Conservation (phyloP, 2,888 invertebrate genomes). For the Morinoia aosen region DNA sequence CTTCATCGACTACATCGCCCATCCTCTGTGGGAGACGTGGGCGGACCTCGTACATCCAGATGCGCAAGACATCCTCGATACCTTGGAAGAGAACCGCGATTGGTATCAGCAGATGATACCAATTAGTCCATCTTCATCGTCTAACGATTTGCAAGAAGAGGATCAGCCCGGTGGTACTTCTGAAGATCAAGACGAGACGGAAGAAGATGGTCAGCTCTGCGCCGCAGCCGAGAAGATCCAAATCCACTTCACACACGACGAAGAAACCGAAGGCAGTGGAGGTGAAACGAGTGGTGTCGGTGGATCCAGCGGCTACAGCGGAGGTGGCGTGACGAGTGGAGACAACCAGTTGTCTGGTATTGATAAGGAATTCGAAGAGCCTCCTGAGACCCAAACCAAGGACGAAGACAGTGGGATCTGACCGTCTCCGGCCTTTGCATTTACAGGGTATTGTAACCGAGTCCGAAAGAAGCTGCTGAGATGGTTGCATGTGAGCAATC, state of each 20-base stretch:
- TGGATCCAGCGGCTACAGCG: constrained; percentile 48
- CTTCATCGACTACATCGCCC: constrained; percentile 99
- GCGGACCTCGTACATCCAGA: constrained; percentile 99
- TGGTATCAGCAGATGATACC: constrained; percentile 96
- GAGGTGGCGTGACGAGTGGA: constrained; percentile 19
- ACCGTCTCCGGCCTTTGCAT: constrained; percentile 62
- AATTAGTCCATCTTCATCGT: constrained; percentile 80
- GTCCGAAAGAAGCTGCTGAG: constrained; percentile 65
- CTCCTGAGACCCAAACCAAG: constrained; percentile 45
- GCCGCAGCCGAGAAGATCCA: constrained; percentile 66
- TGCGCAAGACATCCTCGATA: constrained; percentile 97
- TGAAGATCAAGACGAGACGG: constrained; percentile 55
- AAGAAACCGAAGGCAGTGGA: constrained; percentile 61
- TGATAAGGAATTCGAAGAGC: constrained; percentile 44
- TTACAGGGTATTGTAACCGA: constrained; percentile 66
- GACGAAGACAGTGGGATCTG: constrained; percentile 56
- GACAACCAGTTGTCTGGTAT: neutral
- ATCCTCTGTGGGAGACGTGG: constrained; percentile 99
- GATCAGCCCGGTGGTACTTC: constrained; percentile 64
- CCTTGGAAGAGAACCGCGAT: constrained; percentile 97
- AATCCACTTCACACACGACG: constrained; percentile 66
- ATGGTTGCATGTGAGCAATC: constrained; percentile 60
- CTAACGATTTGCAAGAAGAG: constrained; percentile 68
- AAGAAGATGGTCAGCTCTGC: constrained; percentile 64
- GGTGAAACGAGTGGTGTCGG: constrained; percentile 47